Evolutionary conservation across 2,113 vertebrate genomes (phyloP).

Genomic region (Panurus biarmicus): DNA sequence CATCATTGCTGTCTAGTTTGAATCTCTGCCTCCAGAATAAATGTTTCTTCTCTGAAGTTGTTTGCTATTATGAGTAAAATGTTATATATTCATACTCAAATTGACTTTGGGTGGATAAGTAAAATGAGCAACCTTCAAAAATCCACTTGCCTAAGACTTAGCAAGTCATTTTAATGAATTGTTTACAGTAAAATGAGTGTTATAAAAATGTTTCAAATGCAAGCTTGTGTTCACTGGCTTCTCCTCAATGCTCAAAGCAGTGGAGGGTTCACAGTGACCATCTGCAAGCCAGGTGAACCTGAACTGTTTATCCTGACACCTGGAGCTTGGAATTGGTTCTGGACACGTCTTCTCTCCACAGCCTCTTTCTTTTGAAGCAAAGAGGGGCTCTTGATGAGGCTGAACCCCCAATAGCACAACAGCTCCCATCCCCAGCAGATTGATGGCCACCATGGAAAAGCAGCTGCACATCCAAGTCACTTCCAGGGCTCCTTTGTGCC

Average conservation of each 20-base stretch:
- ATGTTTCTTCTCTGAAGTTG: conserved; percentile 69
- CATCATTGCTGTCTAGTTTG: conserved; percentile 73
- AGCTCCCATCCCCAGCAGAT: accelerated
- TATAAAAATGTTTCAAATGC: conserved; percentile 10
- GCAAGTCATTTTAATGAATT: conserved; percentile 61
- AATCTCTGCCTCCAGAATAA: conserved; percentile 71
- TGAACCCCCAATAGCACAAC: background rate
- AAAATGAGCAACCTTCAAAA: conserved; percentile 65
- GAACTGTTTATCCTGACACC: background rate
- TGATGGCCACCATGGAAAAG: background rate
- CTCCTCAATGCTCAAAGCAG: background rate
- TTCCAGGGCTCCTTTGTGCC: background rate
- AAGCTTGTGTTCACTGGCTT: background rate
- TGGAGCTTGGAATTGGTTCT: background rate
- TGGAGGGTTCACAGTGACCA: background rate
- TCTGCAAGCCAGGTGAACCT: background rate
- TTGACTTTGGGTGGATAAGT: conserved; percentile 69
- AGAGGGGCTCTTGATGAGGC: background rate
- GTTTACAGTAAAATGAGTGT: conserved; percentile 34
- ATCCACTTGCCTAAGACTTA: conserved; percentile 60
- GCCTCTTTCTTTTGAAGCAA: background rate
- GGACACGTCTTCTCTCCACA: background rate
- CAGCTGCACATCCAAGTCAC: background rate
- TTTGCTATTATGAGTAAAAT: conserved; percentile 69
- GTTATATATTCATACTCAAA: conserved; percentile 72